Conservation (phyloP, 1,140 invertebrate genomes). For the Lepidurus packardi region DNA sequence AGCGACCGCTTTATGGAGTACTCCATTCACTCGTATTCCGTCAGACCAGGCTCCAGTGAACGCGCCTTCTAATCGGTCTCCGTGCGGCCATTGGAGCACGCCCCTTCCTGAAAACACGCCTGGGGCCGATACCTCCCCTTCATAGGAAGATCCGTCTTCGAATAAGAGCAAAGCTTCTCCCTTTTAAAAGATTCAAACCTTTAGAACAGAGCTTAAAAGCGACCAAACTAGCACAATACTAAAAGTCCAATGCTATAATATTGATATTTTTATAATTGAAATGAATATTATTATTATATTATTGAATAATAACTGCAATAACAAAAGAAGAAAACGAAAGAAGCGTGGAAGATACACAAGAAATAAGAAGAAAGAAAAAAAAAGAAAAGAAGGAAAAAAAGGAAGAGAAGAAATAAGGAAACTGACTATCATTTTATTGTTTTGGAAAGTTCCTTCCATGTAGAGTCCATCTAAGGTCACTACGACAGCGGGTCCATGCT, state of each 20-base stretch:
- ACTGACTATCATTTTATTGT: slow-evolving; percentile 65
- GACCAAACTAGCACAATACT: background rate
- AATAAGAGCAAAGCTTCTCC: slow-evolving; percentile 79
- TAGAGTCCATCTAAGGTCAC: slow-evolving; percentile 84
- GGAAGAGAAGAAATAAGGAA: slow-evolving; percentile 36
- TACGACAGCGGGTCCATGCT: slow-evolving; percentile 71
- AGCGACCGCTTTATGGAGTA: slow-evolving; percentile 59
- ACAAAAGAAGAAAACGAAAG: too few relatives aligned
- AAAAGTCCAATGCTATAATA: background rate
- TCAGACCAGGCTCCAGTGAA: slow-evolving; percentile 72
- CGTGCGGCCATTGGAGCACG: slow-evolving; percentile 64
- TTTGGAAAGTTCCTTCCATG: slow-evolving; percentile 76
- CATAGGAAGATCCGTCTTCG: slow-evolving; percentile 80
- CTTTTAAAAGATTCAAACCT: slow-evolving; percentile 44
- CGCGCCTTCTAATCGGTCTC: slow-evolving; percentile 64
- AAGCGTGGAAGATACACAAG: background rate
- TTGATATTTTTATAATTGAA: too few relatives aligned
- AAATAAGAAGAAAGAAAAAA: background rate
- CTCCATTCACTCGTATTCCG: slow-evolving; percentile 72
- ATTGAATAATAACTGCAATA: too few relatives aligned
- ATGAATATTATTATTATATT: too few relatives aligned
- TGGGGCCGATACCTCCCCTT: slow-evolving; percentile 73
- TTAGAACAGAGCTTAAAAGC: background rate
- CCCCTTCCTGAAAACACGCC: slow-evolving; percentile 73
- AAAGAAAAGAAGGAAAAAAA: too few relatives aligned